phyloP scores from a whole-genome alignment of 2,797 vertebrate genomes.

The Bovichtus diacanthus region DNA sequence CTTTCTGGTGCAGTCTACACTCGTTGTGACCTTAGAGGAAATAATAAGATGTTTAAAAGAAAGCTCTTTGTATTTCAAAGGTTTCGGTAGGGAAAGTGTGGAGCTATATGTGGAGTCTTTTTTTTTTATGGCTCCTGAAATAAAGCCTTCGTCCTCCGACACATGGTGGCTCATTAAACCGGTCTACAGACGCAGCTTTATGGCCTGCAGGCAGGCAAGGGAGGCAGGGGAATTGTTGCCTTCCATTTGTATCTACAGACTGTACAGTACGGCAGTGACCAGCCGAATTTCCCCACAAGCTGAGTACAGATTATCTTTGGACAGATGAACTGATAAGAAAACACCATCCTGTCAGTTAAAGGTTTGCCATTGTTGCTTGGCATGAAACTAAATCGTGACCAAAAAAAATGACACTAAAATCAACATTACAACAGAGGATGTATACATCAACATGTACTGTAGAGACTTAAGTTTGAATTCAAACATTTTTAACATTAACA shows the following conservation, averaged over 20 bases:
- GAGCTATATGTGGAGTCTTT: not conserved
- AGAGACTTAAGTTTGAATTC: not conserved
- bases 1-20: not conserved
- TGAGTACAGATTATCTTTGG: not conserved
- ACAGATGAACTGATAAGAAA: not conserved
- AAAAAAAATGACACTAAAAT: not conserved
- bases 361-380: not conserved
- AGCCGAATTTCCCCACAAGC: not conserved
- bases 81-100: slow-evolving; percentile 14
- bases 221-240: slow-evolving; percentile 1
- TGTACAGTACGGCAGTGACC: slow-evolving; percentile 8
- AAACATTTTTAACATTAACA: too few species aligned
- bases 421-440: not conserved
- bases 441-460: not conserved
- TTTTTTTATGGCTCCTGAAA: slow-evolving; percentile 29
- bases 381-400: not conserved
- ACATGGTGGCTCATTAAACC: slow-evolving; percentile 61
- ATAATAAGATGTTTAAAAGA: slow-evolving; percentile 20
- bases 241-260: slow-evolving; percentile 31
- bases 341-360: not conserved
- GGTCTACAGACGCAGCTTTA: slow-evolving; percentile 41
- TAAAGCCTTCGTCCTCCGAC: slow-evolving; percentile 34
- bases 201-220: slow-evolving; percentile 10
- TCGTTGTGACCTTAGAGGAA: slow-evolving; percentile 29
- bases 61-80: slow-evolving; percentile 52